These are phyloP conservation scores for Pantherophis alleghaniensis DNA, from an alignment of 2,797 vertebrate genomes.

Conservation along the genomic window DNA sequence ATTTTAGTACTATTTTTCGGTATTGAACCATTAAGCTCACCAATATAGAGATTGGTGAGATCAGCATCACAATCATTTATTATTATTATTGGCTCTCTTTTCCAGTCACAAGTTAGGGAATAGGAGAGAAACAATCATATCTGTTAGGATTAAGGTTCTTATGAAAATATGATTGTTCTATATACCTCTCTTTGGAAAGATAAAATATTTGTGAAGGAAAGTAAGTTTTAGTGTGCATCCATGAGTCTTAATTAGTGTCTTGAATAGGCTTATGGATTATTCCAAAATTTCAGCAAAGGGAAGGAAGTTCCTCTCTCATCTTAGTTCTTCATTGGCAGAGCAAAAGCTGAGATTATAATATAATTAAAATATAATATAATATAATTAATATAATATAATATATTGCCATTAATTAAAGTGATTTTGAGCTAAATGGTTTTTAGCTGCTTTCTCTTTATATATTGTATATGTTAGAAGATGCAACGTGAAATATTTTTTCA, in stretches of 20 bases:
- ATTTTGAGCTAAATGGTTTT: neutral
- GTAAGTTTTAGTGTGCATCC: constrained; percentile 29
- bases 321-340: constrained; percentile 27
- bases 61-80: constrained; percentile 3
- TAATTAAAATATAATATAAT: neutral
- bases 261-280: constrained; percentile 32
- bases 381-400: no score
- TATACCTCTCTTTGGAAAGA: constrained; percentile 15
- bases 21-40: constrained; percentile 28
- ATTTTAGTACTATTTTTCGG: constrained; percentile 25
- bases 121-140: neutral
- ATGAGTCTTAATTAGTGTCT: neutral
- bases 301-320: neutral
- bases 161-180: constrained; percentile 19
- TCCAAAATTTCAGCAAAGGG: constrained; percentile 24
- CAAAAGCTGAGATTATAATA: constrained; percentile 12
- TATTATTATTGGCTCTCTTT: neutral
- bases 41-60: accelerated
- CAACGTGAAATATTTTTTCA: neutral
- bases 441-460: neutral
- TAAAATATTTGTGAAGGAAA: constrained; percentile 13
- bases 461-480: neutral
- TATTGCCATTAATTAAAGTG: neutral
- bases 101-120: constrained; percentile 40
- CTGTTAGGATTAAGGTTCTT: constrained; percentile 35